phyloP scores from a whole-genome alignment of 2,113 vertebrate genomes.

The Apteryx owenii region DNA sequence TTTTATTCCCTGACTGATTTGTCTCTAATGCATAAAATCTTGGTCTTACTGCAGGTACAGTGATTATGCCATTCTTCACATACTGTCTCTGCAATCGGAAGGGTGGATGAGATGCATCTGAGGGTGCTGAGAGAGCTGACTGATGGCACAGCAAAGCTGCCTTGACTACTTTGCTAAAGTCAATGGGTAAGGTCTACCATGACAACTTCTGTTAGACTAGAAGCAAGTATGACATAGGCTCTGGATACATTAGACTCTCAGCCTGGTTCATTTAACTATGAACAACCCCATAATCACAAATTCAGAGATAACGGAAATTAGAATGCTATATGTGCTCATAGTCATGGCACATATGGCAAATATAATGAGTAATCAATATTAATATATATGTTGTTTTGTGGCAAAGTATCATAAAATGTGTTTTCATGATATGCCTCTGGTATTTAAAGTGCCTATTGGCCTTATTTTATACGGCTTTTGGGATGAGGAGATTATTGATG shows the following conservation, averaged over 20 bases:
- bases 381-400: neutral
- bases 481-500: neutral
- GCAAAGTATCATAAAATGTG: neutral
- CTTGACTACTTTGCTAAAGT: accelerated
- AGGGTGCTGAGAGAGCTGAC: neutral
- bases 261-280: neutral
- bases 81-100: neutral
- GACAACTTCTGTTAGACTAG: neutral
- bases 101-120: neutral
- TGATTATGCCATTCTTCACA: too few species aligned
- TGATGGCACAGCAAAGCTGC: neutral
- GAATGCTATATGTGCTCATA: accelerated
- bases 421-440: neutral
- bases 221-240: neutral
- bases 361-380: neutral
- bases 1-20: neutral
- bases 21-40: neutral
- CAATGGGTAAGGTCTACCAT: neutral
- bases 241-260: neutral
- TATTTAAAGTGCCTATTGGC: neutral
- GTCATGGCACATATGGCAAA: neutral
- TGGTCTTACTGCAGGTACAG: neutral
- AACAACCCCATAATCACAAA: neutral
- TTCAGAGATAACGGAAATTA: neutral
- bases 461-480: neutral